A percentile compares a stretch with the other conserved stretches of the same genome.
Conservation (phyloP, 2,888 invertebrate species). For the Oscheius sp. region DNA sequence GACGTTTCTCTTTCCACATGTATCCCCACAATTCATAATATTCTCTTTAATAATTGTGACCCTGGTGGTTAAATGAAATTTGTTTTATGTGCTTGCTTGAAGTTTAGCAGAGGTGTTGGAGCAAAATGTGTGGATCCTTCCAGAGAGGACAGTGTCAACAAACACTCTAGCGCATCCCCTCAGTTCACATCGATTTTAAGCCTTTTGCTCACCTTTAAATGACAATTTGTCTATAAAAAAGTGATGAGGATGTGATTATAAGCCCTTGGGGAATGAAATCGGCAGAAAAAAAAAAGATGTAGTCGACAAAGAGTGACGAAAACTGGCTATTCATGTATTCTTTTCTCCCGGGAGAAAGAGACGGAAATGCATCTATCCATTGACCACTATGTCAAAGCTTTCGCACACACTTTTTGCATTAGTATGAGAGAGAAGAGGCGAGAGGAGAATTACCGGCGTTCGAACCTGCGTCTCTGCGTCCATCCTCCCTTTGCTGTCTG, state of each 20-base stretch:
- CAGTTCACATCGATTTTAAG: constrained; percentile 13
- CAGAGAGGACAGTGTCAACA: constrained; percentile 29
- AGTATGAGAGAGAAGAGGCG: background rate
- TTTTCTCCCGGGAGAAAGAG: no score
- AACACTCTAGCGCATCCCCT: constrained; percentile 15
- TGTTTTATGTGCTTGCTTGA: constrained; percentile 9
- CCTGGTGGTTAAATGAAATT: constrained; percentile 19
- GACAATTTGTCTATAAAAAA: no score
- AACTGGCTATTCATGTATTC: background rate
- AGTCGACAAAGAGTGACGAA: background rate
- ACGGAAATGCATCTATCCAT: no score
- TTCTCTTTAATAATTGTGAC: constrained; percentile 22
- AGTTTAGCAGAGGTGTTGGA: constrained; percentile 9
- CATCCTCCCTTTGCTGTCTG: constrained; percentile 19
- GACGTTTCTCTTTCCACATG: background rate
- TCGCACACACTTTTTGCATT: background rate
- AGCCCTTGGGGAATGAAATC: background rate
- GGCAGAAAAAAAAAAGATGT: background rate
- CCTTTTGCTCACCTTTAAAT: background rate
- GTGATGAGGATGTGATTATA: no score
- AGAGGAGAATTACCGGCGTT: background rate
- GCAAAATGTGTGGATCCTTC: constrained; percentile 16
- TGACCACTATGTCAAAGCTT: no score
- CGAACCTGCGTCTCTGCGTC: constrained; percentile 39
- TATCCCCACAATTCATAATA: background rate